A percentile compares a stretch with the other conserved stretches of the same genome.
Conservation (phyloP, 2,888 invertebrate species). For the Cremastobaeus sp. region DNA sequence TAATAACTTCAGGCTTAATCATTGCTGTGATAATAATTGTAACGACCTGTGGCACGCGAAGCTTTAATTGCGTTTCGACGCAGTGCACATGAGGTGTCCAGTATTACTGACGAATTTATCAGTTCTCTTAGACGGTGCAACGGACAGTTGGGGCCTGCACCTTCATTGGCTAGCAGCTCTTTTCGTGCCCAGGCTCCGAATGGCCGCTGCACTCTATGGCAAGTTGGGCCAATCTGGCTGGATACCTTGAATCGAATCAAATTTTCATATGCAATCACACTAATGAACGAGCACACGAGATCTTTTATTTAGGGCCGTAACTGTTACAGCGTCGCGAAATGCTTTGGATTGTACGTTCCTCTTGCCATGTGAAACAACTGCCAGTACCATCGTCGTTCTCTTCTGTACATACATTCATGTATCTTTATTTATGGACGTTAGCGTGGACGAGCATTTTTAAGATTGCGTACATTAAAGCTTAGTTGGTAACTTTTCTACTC, state of each 20-base stretch:
- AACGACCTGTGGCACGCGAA: slow-evolving; percentile 54
- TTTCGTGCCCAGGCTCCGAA: too few species aligned
- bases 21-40: slow-evolving; percentile 62
- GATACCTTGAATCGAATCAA: too few species aligned
- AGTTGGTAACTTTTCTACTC: too few species aligned
- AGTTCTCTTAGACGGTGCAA: too few species aligned
- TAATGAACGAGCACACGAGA: not conserved
- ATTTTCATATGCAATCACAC: not conserved
- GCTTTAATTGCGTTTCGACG: slow-evolving; percentile 17
- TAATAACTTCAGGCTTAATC: slow-evolving; percentile 62
- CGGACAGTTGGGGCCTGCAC: too few species aligned
- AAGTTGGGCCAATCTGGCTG: too few species aligned
- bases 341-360: slow-evolving; percentile 20
- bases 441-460: not conserved
- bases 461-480: slow-evolving; percentile 17
- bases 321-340: slow-evolving; percentile 21
- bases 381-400: slow-evolving; percentile 33
- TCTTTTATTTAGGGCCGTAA: slow-evolving; percentile 19
- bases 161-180: too few species aligned
- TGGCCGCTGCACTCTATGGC: too few species aligned
- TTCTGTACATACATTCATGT: slow-evolving; percentile 37
- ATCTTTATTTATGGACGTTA: slow-evolving; percentile 27
- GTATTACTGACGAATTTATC: too few species aligned
- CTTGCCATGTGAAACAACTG: slow-evolving; percentile 49
- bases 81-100: not conserved